These are phyloP conservation scores for Leuctra nigra DNA, from an alignment of 2,888 invertebrate species.

Conservation along the genomic window DNA sequence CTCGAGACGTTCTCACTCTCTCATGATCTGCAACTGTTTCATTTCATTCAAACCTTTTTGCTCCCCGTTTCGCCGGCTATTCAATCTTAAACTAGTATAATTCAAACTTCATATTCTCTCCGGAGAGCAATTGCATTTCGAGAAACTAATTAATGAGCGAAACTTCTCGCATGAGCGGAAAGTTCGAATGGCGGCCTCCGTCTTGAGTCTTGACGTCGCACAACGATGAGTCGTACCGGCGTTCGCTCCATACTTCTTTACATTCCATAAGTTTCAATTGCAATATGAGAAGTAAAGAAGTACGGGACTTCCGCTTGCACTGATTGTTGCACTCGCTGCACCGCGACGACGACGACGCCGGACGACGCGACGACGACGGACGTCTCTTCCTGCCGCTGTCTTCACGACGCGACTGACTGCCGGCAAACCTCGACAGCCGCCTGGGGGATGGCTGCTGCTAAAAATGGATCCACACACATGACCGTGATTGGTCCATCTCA, in stretches of 20 bases:
- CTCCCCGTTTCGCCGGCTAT: too few relatives aligned
- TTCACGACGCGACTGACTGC: constrained; percentile 14
- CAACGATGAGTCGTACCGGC: constrained; percentile 25
- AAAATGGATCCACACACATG: constrained; percentile 28
- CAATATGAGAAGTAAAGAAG: constrained; percentile 96
- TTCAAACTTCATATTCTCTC: too few relatives aligned
- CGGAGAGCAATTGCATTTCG: too few relatives aligned
- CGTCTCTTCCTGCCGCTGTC: neutral
- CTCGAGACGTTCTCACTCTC: too few relatives aligned
- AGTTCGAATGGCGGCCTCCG: neutral
- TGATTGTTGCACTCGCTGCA: constrained; percentile 11
- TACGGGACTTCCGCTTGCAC: constrained; percentile 68
- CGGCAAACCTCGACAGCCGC: constrained; percentile 9
- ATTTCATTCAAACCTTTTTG: too few relatives aligned
- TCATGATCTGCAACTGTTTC: too few relatives aligned
- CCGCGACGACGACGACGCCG: neutral
- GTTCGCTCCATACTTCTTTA: constrained; percentile 90
- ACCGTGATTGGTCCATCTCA: constrained; percentile 23
- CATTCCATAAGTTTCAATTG: constrained; percentile 81
- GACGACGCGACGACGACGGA: neutral
- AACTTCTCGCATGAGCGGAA: too few relatives aligned
- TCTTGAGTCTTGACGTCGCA: constrained; percentile 3
- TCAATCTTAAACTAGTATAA: too few relatives aligned
- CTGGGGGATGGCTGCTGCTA: constrained; percentile 26
- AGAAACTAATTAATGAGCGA: too few relatives aligned